A percentile compares a stretch with the other conserved stretches of the same genome.
phyloP scores from a whole-genome alignment of 2,797 vertebrate genomes.

The Bradypus variegatus region DNA sequence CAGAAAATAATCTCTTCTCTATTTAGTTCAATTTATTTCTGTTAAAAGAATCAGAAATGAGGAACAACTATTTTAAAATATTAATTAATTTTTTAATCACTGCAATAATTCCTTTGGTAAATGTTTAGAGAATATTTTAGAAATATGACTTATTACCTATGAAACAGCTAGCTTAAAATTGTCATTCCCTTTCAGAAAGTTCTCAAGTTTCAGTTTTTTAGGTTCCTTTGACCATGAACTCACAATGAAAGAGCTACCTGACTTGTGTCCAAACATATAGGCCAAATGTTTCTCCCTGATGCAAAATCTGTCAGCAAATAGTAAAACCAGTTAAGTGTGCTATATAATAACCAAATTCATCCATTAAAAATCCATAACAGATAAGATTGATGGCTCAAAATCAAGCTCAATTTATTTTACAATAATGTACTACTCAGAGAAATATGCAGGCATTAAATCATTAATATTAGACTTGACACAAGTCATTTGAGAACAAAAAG shows the following conservation, averaged over 20 bases:
- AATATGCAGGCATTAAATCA: not conserved
- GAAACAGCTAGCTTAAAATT: not conserved
- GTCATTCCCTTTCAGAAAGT: conserved; percentile 23
- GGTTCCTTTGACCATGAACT: conserved; percentile 67
- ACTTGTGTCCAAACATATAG: conserved; percentile 61
- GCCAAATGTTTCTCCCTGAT: conserved; percentile 57
- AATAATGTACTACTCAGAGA: not conserved
- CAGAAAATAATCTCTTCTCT: not conserved
- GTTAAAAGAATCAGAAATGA: not conserved
- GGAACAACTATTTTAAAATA: not conserved
- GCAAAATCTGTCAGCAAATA: conserved; percentile 65
- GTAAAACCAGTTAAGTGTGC: conserved; percentile 58
- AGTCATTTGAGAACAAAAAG: not conserved
- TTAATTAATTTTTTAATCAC: not conserved
- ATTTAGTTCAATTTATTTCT: not conserved
- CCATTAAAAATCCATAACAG: conserved; percentile 60
- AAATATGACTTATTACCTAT: conserved; percentile 50
- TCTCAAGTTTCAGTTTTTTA: conserved; percentile 64
- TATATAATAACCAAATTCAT: conserved; percentile 62
- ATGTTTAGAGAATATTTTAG: conserved; percentile 49
- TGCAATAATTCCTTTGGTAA: conserved; percentile 51
- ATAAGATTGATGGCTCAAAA: conserved; percentile 43
- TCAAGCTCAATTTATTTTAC: not conserved
- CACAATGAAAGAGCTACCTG: conserved; percentile 57
- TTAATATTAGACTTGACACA: not conserved